Evolutionary conservation across 2,888 invertebrate species (phyloP).

Genomic region (Amiota communis): DNA sequence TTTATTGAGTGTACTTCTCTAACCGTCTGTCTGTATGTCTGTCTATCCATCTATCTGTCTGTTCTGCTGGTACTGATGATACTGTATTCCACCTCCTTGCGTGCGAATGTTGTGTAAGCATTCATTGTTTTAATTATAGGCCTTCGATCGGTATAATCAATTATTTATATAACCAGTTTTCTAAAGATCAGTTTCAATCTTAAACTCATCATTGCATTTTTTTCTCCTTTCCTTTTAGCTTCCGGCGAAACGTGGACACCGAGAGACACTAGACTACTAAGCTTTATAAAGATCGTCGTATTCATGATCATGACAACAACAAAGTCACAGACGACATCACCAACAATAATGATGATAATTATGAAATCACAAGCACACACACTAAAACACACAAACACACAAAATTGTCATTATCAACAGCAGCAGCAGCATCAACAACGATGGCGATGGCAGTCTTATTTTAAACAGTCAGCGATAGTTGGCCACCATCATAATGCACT

Average conservation of each 20-base stretch:
- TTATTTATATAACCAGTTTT: conserved; percentile 39
- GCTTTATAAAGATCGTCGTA: background rate
- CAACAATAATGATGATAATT: background rate
- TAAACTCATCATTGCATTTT: conserved; percentile 12
- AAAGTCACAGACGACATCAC: background rate
- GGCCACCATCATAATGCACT: too few species aligned
- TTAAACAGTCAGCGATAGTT: too few species aligned
- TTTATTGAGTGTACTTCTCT: background rate
- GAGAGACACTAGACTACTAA: conserved; percentile 56
- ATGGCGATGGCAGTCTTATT: background rate
- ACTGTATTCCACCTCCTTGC: too few species aligned
- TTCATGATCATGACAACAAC: too few species aligned
- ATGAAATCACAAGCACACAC: conserved; percentile 5
- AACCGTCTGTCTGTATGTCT: background rate
- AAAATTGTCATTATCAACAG: conserved; percentile 1
- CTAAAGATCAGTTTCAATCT: conserved; percentile 15
- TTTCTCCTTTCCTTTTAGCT: conserved; percentile 32
- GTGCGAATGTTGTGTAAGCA: conserved; percentile 7
- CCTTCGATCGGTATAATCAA: conserved; percentile 25
- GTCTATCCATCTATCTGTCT: too few species aligned
- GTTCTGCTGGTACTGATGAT: background rate
- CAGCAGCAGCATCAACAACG: background rate
- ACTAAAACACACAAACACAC: background rate
- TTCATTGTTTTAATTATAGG: conserved; percentile 37
- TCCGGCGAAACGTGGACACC: conserved; percentile 3